Base-by-base conservation (phyloP, 2,113 vertebrate genomes). In the Leucopternis melanops region DNA sequence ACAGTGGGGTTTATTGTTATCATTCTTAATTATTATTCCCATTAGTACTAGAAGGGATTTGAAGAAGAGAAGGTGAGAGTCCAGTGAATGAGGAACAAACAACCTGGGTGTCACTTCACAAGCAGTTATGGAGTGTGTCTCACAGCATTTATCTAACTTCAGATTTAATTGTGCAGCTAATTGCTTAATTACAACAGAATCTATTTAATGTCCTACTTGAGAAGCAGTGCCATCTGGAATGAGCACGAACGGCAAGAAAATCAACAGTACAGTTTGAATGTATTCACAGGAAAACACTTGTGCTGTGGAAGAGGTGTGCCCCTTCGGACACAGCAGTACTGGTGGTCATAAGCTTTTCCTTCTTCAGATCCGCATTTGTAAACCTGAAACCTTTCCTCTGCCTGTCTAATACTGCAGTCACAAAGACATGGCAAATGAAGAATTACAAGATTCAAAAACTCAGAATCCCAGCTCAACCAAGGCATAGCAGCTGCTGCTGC, bases 121-220 rank as follows among this genome's bases (percentile, higher is more conserved):
- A 81, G 70, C 42, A 69, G 31, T 71, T 89, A 44, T 0, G 2
- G 54, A 81, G 25, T 54, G 44, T 1, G 5, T 44, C 47, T 90
- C 75, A 80, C 49, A 59, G 42, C n/a, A 81, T 65, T 91, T 84
- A 65, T 58, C 61, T 79, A 75, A 92, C 72, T 84, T 81, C 22
- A 79, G 40, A 74, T 93, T 91, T 95, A 94, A 81, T 81, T 81
- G 73, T 87, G 65, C 81, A 92, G 52, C 69, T 96, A 94, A 89
- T 91, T 92, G 73, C 54, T 91, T 92, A 86, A 92, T 89, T 88
- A 78, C 44, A 79, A 54, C 65, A 94, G 38, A 90, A 79, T 75
- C 47, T 91, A 36, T 78, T 88, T 92, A 84, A 57, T 72, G 52
- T 52, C 86, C 75, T 78, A 18, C 36, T 86, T 84, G 36, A 92